Conservation (phyloP, 30 jellyfish, hydroid and myxozoan genomes). For the Pseudorhiza aurosa region DNA sequence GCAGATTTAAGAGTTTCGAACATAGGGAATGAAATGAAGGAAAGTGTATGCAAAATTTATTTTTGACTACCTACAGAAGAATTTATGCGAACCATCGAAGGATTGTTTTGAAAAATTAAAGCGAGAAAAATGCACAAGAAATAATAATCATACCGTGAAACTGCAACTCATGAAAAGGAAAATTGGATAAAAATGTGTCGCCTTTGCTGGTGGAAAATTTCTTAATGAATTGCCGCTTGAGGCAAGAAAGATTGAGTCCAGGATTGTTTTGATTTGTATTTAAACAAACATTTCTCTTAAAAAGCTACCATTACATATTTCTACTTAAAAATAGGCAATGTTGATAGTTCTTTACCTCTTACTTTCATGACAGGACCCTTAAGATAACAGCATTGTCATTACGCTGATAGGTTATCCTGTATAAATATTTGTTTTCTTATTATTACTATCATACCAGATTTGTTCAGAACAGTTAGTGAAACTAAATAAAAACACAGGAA, state of each 20-base stretch:
- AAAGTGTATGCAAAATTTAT: slow-evolving; percentile 35
- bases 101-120: slow-evolving; percentile 18
- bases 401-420: too few species aligned
- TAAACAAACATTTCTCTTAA: slow-evolving; percentile 33
- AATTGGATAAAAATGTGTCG: slow-evolving; percentile 35
- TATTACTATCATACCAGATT: too few species aligned
- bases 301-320: slow-evolving; percentile 4
- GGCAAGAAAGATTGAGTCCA: slow-evolving; percentile 42
- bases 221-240: slow-evolving; percentile 42
- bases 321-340: not conserved
- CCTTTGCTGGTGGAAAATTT: slow-evolving; percentile 27
- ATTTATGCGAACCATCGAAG: slow-evolving; percentile 41
- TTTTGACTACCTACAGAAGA: slow-evolving; percentile 55
- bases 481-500: not conserved
- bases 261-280: slow-evolving; percentile 21
- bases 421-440: too few species aligned
- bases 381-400: slow-evolving; percentile 30
- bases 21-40: slow-evolving; percentile 45
- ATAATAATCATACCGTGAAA: slow-evolving; percentile 33
- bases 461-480: too few species aligned
- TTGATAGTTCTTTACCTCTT: slow-evolving; percentile 11
- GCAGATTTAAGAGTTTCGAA: slow-evolving; percentile 46
- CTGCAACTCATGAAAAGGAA: slow-evolving; percentile 44
- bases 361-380: slow-evolving; percentile 43
- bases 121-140: slow-evolving; percentile 24